Conservation (phyloP, 2,888 invertebrate genomes). For the Carpatolechia fugitivella region DNA sequence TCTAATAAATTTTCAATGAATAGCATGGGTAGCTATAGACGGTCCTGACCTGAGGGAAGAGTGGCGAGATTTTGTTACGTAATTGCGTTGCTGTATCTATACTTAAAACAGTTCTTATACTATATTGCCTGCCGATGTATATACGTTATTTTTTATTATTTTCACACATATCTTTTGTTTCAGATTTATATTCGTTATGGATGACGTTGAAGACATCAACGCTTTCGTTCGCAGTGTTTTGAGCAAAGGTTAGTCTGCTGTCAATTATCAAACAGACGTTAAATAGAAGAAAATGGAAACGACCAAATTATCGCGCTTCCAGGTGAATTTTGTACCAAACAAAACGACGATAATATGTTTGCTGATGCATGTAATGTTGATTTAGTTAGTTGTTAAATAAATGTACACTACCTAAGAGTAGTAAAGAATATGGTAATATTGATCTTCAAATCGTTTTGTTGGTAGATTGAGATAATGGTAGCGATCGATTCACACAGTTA, state of each 20-base stretch:
- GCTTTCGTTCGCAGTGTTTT: constrained; percentile 36
- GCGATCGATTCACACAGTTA: no score
- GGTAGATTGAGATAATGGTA: no score
- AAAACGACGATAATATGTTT: background rate
- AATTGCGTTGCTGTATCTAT: constrained; percentile 25
- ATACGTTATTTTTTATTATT: constrained; percentile 22
- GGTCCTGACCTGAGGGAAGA: constrained; percentile 37
- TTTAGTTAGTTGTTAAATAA: background rate
- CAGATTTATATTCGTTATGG: constrained; percentile 36
- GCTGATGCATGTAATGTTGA: background rate
- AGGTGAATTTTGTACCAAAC: background rate
- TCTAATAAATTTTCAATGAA: constrained; percentile 42
- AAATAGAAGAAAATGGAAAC: background rate
- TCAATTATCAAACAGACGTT: background rate
- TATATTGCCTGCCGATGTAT: no score
- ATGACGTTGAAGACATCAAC: constrained; percentile 37
- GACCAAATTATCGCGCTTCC: background rate
- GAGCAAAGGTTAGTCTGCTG: constrained; percentile 33
- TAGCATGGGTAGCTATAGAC: constrained; percentile 44
- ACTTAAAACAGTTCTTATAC: background rate
- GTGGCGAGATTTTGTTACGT: constrained; percentile 33
- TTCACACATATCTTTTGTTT: background rate
- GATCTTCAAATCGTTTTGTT: no score
- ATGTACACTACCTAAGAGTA: no score
- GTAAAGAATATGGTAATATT: background rate